These are phyloP conservation scores for Platycercus adscitus DNA, from an alignment of 2,113 vertebrate genomes.

Conservation along the genomic window DNA sequence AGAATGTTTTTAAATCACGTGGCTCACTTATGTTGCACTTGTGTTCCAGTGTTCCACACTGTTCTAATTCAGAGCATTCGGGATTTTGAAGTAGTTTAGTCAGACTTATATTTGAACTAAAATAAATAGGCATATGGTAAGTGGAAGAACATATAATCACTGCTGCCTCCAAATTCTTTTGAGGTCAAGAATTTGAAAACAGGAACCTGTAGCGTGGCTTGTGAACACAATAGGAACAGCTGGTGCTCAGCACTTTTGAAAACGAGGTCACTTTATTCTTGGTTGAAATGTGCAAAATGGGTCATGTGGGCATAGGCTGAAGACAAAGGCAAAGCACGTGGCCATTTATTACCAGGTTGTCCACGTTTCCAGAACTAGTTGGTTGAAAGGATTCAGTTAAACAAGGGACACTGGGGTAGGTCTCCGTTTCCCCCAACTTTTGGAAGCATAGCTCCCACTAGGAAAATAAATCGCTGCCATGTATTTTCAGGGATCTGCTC, in stretches of 20 bases:
- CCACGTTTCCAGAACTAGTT: neutral
- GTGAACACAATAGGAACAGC: conserved; percentile 60
- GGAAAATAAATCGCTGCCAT: neutral
- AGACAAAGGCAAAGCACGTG: conserved; percentile 49
- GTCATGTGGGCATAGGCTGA: conserved; percentile 61
- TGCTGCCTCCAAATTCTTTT: conserved; percentile 43
- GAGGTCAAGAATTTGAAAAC: conserved; percentile 55
- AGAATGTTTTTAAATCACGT: neutral
- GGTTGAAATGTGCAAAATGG: conserved; percentile 66
- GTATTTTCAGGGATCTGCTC: neutral
- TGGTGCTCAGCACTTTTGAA: conserved; percentile 66
- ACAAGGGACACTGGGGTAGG: neutral
- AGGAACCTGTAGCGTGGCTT: neutral
- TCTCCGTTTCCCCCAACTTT: neutral
- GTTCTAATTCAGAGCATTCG: neutral
- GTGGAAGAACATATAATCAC: conserved; percentile 4
- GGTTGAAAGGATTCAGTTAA: neutral
- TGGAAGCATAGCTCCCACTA: neutral
- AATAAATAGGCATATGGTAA: conserved; percentile 26
- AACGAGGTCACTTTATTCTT: conserved; percentile 70
- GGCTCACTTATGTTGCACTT: neutral
- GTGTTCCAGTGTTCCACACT: neutral
- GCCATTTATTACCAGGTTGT: conserved; percentile 36
- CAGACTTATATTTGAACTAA: conserved; percentile 20
- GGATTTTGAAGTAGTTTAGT: conserved; percentile 18